Base-by-base conservation (phyloP, 1,140 invertebrate genomes). In the Brachionus rotundiformis region DNA sequence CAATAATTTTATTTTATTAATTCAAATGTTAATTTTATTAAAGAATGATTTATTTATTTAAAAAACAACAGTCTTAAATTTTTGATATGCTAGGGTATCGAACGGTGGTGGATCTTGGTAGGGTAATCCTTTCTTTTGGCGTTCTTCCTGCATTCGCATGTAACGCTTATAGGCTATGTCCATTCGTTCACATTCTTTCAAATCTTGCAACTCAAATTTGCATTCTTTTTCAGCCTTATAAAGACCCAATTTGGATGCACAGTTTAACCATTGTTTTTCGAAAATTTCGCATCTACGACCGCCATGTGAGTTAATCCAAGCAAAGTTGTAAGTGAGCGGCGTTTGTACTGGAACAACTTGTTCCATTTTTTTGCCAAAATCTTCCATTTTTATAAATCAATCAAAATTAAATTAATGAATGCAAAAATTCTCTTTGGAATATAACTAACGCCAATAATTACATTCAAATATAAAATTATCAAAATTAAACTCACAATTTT, bases 201-300 rank as follows among this genome's bases (percentile, higher is more conserved):
- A 79, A 59, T 79, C 76, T 54, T 59, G n/a, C 13, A 59, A 23
- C 13, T 79, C 19, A 10, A 59, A 39, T 79, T 79, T 79, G 33
- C 76, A 79, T 54, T 59, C 76, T 79, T 63, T 31, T 41, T 79
- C 76, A 36, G 76, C 76, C 54, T 63, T 54, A 13, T 79, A 13
- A 0, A 79, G 47, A 79, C 76, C 76, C n/a, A 59, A 41, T 63
- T 79, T 79, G 23, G 76, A 79, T 6, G 76, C 76, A 41, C 76
- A 79, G 29, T 79, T 16, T 19, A 79, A 25, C 76, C 76, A 79
- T 79, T 79, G 76, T 63, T 79, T 79, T 59, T 79, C 76, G 76
- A 79, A 79, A 59, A 59, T 19, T 33, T 79, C 76, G 25, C 76
- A 79, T 27, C 76, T 19, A 13, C 47, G 19, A n/a, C 76, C 76